A percentile compares a stretch with the other conserved stretches of the same genome.
These are phyloP conservation scores for Nephrotoma appendiculata DNA, from an alignment of 2,888 invertebrate species.

Conservation along the genomic window DNA sequence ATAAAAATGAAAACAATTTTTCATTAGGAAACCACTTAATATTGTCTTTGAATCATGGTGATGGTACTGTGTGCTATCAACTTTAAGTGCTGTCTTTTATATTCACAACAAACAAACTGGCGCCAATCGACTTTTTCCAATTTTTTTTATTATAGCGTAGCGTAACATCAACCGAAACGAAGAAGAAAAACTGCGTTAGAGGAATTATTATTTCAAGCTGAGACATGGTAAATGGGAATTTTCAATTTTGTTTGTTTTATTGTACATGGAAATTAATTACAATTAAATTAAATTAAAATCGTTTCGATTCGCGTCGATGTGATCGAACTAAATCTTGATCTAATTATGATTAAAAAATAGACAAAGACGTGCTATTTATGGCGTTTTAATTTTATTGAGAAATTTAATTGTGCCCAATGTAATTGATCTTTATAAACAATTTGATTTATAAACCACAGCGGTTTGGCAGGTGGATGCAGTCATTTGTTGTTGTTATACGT, in stretches of 20 bases:
- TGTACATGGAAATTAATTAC: neutral
- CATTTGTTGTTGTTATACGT: neutral
- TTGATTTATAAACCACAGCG: neutral
- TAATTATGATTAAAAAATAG: neutral
- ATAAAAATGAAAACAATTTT: conserved; percentile 10
- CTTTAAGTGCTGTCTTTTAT: neutral
- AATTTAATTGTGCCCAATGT: neutral
- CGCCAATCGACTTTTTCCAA: neutral
- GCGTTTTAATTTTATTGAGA: neutral
- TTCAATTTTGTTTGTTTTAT: neutral
- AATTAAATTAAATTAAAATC: neutral
- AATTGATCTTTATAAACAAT: neutral
- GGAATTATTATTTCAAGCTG: neutral
- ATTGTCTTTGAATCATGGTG: neutral
- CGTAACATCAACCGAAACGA: neutral
- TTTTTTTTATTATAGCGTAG: neutral
- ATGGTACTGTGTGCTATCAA: neutral
- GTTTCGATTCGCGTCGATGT: neutral
- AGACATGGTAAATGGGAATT: neutral
- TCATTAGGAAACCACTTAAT: neutral
- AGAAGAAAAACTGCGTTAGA: neutral
- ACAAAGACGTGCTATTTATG: neutral
- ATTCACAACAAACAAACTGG: neutral
- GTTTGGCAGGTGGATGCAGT: neutral
- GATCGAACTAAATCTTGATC: neutral